These are phyloP conservation scores for Troglohyphantes excavatus DNA, from an alignment of 2,888 invertebrate genomes.

Conservation along the genomic window DNA sequence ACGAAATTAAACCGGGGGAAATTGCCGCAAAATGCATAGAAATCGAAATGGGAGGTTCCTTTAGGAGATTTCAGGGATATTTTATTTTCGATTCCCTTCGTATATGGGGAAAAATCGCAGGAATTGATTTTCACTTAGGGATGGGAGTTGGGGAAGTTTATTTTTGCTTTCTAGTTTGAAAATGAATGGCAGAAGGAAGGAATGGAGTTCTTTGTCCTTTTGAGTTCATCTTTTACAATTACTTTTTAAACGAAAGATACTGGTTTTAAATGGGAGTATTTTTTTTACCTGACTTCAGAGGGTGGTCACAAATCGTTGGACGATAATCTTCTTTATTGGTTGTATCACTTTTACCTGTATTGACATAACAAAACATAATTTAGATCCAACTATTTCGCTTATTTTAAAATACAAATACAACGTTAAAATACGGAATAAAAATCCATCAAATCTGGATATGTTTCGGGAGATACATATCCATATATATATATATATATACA, in stretches of 20 bases:
- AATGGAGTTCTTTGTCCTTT: background rate
- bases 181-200: slow-evolving; percentile 9
- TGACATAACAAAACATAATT: no score
- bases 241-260: background rate
- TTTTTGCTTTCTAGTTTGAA: slow-evolving; percentile 12
- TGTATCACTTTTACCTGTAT: no score
- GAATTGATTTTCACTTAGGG: slow-evolving; percentile 54
- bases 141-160: slow-evolving; percentile 22
- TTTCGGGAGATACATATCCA: no score
- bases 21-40: background rate
- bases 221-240: background rate
- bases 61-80: background rate
- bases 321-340: no score
- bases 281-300: background rate
- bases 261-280: background rate
- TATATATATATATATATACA: no score
- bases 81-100: background rate
- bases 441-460: no score
- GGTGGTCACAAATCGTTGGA: no score
- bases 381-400: no score
- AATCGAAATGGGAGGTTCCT: background rate
- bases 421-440: no score
- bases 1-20: slow-evolving; percentile 7
- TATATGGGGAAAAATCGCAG: background rate
- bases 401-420: no score